A percentile compares a stretch with the other conserved stretches of the same genome.
Evolutionary conservation across 2,888 invertebrate species (phyloP).

Genomic region (Cosmopolites sordidus): DNA sequence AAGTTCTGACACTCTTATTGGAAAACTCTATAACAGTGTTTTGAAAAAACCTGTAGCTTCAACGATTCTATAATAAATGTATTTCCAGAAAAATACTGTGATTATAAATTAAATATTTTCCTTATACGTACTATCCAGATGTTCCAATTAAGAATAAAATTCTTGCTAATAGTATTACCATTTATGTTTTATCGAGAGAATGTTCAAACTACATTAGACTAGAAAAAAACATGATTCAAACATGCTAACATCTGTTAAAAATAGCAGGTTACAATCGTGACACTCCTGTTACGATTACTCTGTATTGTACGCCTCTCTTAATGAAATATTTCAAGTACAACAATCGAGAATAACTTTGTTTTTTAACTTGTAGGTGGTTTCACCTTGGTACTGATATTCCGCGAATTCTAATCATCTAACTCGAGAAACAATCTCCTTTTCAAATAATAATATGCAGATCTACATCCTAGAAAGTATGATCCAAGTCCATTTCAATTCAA

Average conservation of each 20-base stretch:
- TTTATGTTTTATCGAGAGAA: too few relatives aligned
- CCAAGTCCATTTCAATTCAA: neutral
- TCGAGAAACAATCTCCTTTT: neutral
- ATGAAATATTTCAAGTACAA: neutral
- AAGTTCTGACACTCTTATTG: too few relatives aligned
- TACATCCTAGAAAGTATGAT: conserved; percentile 1
- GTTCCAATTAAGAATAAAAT: too few relatives aligned
- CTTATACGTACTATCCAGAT: too few relatives aligned
- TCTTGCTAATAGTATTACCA: too few relatives aligned
- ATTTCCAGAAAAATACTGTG: too few relatives aligned
- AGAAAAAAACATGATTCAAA: neutral
- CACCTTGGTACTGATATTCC: conserved; percentile 19
- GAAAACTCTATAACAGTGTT: too few relatives aligned
- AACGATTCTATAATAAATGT: too few relatives aligned
- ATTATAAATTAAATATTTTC: too few relatives aligned
- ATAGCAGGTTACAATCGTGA: neutral
- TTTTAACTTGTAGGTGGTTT: conserved; percentile 24
- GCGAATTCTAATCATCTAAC: conserved; percentile 18
- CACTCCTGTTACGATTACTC: neutral
- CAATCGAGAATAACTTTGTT: neutral
- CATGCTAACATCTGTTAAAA: neutral
- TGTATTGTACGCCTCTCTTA: neutral
- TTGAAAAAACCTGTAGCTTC: too few relatives aligned
- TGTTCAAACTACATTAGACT: too few relatives aligned
- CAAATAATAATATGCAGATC: neutral